These are phyloP conservation scores for Baccha elongata DNA, from an alignment of 2,888 invertebrate genomes.

Conservation along the genomic window DNA sequence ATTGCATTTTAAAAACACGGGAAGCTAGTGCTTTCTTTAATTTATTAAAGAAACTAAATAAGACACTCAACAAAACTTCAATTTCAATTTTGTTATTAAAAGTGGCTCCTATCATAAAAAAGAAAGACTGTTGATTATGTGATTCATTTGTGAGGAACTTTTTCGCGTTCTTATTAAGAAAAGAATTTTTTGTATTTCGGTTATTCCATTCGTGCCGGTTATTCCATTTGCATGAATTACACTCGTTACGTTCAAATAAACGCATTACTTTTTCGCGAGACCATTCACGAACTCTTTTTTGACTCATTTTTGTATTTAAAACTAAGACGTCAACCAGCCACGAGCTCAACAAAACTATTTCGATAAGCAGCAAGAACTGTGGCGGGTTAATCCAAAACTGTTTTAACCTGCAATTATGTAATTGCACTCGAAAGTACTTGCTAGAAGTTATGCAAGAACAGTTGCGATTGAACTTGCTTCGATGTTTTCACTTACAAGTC, in stretches of 20 bases:
- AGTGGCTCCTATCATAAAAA: no score
- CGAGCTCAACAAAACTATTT: conserved; percentile 23
- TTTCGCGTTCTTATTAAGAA: no score
- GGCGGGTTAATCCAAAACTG: conserved; percentile 24
- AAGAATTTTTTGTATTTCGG: no score
- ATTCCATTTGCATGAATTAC: not conserved
- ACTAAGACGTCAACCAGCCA: conserved; percentile 7
- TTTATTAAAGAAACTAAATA: no score
- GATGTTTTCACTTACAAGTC: conserved; percentile 13
- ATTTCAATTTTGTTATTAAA: no score
- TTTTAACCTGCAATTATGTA: conserved; percentile 24
- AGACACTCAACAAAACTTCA: no score
- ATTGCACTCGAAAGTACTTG: conserved; percentile 12
- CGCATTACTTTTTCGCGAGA: not conserved
- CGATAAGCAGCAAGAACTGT: conserved; percentile 34
- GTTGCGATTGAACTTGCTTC: conserved; percentile 12
- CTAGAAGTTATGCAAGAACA: conserved; percentile 34
- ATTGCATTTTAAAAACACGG: no score
- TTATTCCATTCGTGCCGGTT: not conserved
- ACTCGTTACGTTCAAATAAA: not conserved
- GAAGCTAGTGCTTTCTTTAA: no score
- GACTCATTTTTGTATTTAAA: not conserved
- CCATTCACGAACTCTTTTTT: not conserved
- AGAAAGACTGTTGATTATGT: no score
- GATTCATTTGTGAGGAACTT: no score